phyloP scores from a whole-genome alignment of 2,113 vertebrate genomes.

The Leptosomus discolor region DNA sequence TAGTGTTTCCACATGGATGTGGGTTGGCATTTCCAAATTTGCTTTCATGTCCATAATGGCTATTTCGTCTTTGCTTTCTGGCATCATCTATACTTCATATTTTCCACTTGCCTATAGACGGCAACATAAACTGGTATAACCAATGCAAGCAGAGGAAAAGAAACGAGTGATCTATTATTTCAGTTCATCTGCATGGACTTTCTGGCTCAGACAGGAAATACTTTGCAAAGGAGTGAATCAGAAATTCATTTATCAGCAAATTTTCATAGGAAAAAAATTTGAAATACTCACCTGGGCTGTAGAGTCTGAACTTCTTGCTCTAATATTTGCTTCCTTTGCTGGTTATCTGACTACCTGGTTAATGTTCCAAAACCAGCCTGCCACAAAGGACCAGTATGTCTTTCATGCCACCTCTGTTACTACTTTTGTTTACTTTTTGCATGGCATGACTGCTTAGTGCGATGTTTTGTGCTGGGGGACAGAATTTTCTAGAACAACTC shows the following conservation, averaged over 20 bases:
- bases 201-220: neutral
- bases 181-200: neutral
- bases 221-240: neutral
- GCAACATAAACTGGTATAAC: neutral
- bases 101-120: neutral
- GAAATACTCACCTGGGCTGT: neutral
- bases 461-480: neutral
- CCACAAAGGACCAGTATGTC: neutral
- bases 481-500: neutral
- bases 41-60: neutral
- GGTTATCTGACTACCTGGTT: neutral
- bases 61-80: neutral
- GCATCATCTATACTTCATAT: fast-evolving
- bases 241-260: neutral
- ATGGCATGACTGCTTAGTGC: neutral
- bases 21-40: neutral
- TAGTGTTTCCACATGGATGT: neutral
- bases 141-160: neutral
- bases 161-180: neutral
- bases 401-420: neutral
- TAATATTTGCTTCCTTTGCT: neutral
- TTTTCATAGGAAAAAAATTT: neutral
- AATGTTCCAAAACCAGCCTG: neutral
- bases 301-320: neutral
- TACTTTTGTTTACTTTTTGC: neutral